Percentiles rank a stretch among this genome's conserved stretches.
Evolutionary conservation across 1,140 invertebrate species (phyloP).

Genomic region (Caenorhabditis inopinata): DNA sequence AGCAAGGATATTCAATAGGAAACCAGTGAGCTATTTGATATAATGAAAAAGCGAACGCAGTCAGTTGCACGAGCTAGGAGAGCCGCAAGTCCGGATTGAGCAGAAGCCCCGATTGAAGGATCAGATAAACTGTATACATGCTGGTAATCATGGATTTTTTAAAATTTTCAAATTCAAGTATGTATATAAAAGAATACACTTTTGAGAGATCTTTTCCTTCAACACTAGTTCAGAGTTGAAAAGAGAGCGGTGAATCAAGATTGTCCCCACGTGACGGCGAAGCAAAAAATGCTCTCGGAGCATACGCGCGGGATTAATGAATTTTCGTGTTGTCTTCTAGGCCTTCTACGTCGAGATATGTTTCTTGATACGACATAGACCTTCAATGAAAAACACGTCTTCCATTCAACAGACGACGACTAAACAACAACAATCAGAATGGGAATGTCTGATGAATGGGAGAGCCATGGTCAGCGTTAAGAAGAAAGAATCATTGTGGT

Average conservation of each 20-base stretch:
- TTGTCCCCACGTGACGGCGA: neutral
- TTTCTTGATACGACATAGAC: neutral
- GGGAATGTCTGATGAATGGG: neutral
- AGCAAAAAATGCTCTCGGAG: neutral
- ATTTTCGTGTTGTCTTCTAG: neutral
- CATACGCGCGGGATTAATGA: slow-evolving; percentile 21
- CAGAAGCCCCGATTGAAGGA: no score
- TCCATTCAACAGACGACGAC: neutral
- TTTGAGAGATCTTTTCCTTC: no score
- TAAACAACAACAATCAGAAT: neutral
- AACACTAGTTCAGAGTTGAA: neutral
- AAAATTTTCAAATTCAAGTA: no score
- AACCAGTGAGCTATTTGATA: no score
- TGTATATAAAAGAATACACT: no score
- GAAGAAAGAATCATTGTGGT: neutral
- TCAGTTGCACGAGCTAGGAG: no score
- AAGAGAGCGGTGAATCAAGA: neutral
- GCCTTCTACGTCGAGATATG: slow-evolving; percentile 5
- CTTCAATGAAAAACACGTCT: neutral
- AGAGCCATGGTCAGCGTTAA: neutral
- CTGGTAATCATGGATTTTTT: no score
- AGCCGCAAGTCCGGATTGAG: no score
- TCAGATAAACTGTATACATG: no score
- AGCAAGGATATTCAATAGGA: no score
- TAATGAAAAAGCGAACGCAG: no score